phyloP scores from a whole-genome alignment of 2,113 vertebrate species.

The Pseudopipra pipra region DNA sequence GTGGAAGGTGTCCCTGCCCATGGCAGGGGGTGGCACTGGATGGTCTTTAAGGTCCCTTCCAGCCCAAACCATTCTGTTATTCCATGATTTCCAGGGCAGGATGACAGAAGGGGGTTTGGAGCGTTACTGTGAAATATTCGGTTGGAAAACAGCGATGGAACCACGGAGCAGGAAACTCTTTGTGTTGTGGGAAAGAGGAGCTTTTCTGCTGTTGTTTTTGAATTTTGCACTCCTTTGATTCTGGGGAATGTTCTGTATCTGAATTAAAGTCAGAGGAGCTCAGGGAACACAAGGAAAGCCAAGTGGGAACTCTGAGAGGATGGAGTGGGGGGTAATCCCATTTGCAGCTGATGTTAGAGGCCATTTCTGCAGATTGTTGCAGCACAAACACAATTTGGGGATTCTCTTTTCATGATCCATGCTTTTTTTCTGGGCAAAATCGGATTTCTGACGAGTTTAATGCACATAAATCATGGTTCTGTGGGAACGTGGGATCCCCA shows the following conservation, averaged over 20 bases:
- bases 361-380: background rate
- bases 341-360: background rate
- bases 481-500: background rate
- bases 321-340: rapidly evolving
- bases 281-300: rapidly evolving
- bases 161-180: rapidly evolving
- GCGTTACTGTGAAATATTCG: no score
- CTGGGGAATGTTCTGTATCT: rapidly evolving
- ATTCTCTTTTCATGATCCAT: rapidly evolving
- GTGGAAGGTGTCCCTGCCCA: no score
- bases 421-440: background rate
- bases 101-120: background rate
- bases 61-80: background rate
- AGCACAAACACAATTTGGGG: rapidly evolving
- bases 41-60: background rate
- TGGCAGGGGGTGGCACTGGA: background rate
- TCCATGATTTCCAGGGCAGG: background rate
- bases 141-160: background rate
- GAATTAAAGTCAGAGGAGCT: background rate
- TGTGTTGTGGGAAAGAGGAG: rapidly evolving
- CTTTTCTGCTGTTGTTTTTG: background rate
- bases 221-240: background rate
- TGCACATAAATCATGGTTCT: rapidly evolving
- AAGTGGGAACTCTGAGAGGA: background rate
- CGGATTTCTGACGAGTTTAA: background rate